These are phyloP conservation scores for Solenopsis fugax DNA, from an alignment of 1,140 invertebrate species.

Conservation along the genomic window DNA sequence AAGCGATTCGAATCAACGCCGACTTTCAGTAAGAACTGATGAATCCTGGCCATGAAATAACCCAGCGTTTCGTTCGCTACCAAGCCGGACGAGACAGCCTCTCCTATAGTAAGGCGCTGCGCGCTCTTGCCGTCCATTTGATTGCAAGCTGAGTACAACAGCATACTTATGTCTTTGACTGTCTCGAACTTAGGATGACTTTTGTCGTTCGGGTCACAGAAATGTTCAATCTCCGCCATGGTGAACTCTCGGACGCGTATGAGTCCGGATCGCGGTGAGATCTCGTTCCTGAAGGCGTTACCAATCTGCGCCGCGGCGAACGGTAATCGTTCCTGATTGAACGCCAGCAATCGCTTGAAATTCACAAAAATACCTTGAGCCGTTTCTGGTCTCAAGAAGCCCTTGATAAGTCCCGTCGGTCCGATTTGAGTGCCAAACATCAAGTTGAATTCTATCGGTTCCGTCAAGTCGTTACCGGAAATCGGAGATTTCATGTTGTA, in stretches of 20 bases:
- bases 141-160: constrained; percentile 97
- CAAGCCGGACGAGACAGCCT: constrained; percentile 92
- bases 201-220: constrained; percentile 97
- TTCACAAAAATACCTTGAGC: constrained; percentile 99
- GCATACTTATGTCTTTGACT: constrained; percentile 91
- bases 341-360: constrained; percentile 98
- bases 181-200: constrained; percentile 96
- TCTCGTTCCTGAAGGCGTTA: constrained; percentile 99
- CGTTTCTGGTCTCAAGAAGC: constrained; percentile 98
- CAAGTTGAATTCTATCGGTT: constrained; percentile 99
- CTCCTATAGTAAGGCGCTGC: constrained; percentile 90
- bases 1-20: constrained; percentile 95
- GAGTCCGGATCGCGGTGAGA: constrained; percentile 98
- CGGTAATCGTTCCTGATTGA: constrained; percentile 98
- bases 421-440: constrained; percentile 99
- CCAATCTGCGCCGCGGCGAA: constrained; percentile 99
- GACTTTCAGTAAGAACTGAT: constrained; percentile 94
- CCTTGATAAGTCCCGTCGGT: constrained; percentile 97
- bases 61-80: constrained; percentile 99
- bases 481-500: constrained; percentile 98
- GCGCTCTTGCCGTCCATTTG: constrained; percentile 97
- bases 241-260: constrained; percentile 99
- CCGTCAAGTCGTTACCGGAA: constrained; percentile 97
- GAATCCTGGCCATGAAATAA: constrained; percentile 99
- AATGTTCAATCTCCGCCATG: constrained; percentile 99